Evolutionary conservation across 2,113 vertebrate genomes (phyloP).

Genomic region (Eudyptes chrysolophus): DNA sequence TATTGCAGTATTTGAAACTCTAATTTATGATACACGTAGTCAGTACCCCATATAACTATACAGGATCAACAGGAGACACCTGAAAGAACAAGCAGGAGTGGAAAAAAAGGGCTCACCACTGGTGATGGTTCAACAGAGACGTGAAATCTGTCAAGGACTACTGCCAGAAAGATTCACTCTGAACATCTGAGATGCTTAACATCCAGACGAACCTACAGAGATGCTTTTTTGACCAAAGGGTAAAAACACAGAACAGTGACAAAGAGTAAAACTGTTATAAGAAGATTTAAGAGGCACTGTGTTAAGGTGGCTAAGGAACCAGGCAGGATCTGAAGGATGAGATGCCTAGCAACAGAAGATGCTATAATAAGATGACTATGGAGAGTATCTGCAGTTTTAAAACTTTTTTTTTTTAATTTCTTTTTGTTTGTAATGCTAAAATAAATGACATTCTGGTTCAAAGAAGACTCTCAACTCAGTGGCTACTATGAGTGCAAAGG

Average conservation of each 20-base stretch:
- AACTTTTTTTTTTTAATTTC: background rate
- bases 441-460: background rate
- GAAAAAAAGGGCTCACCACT: background rate
- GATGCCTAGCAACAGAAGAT: slow-evolving; percentile 3
- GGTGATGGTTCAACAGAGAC: background rate
- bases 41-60: background rate
- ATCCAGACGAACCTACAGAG: background rate
- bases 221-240: background rate
- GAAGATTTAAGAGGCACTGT: background rate
- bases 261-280: background rate
- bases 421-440: background rate
- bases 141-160: background rate
- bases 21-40: background rate
- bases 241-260: background rate
- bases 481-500: background rate
- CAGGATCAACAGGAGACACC: background rate
- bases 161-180: background rate
- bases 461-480: background rate
- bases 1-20: background rate
- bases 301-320: background rate
- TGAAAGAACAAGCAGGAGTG: background rate
- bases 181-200: background rate
- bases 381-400: background rate
- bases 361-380: background rate
- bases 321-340: background rate